Conservation (phyloP, 2,888 invertebrate species). For the Eupithecia insigniata region DNA sequence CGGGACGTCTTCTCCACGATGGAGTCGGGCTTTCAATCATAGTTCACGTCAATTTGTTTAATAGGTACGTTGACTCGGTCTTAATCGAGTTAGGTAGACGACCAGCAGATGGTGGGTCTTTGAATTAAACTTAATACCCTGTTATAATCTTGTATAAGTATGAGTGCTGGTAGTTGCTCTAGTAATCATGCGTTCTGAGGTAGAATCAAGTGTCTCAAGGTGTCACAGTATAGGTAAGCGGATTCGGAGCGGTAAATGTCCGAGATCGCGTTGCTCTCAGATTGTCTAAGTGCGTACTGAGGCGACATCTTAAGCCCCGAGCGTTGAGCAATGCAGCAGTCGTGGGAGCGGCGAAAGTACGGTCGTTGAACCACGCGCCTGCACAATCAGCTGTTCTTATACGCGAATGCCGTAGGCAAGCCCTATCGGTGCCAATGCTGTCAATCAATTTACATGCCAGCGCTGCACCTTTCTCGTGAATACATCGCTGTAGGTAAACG, state of each 20-base stretch:
- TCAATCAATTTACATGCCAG: conserved; percentile 49
- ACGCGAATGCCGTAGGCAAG: conserved; percentile 57
- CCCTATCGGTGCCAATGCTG: conserved; percentile 51
- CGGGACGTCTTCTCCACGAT: conserved; percentile 83
- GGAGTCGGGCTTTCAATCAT: conserved; percentile 84
- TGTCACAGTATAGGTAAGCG: conserved; percentile 35
- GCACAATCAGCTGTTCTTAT: conserved; percentile 80
- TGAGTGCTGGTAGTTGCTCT: background rate
- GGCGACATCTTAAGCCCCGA: conserved; percentile 63
- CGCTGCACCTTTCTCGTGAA: conserved; percentile 35
- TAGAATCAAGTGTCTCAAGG: conserved; percentile 29
- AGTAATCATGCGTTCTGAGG: conserved; percentile 8
- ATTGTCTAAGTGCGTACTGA: conserved; percentile 33
- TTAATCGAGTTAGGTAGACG: conserved; percentile 23
- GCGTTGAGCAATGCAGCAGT: conserved; percentile 73
- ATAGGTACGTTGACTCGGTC: conserved; percentile 31
- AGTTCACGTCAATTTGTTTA: conserved; percentile 33
- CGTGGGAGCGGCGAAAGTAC: conserved; percentile 82
- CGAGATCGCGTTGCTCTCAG: conserved; percentile 36
- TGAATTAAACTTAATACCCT: conserved; percentile 21
- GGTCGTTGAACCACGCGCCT: conserved; percentile 75
- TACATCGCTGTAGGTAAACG: conserved; percentile 30
- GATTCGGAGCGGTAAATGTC: conserved; percentile 44
- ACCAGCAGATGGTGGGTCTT: conserved; percentile 10
- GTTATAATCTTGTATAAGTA: conserved; percentile 5